A percentile compares a stretch with the other conserved stretches of the same genome.
Evolutionary conservation across 2,113 vertebrate genomes (phyloP).

Genomic region (Eulemur macaco): DNA sequence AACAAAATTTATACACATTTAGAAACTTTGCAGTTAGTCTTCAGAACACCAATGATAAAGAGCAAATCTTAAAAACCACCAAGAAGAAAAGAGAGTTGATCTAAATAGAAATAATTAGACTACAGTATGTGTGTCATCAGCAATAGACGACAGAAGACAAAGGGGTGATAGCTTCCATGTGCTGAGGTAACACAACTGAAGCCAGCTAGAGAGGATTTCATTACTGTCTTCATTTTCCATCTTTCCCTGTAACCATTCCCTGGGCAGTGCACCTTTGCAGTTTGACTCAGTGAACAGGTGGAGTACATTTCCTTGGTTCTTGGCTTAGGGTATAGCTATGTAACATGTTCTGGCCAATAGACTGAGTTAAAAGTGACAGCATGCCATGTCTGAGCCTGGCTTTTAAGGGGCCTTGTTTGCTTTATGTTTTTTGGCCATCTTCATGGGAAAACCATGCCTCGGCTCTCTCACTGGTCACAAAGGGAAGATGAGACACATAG

Average conservation of each 20-base stretch:
- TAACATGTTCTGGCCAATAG: background rate
- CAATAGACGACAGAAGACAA: background rate
- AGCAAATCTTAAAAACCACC: background rate
- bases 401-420: background rate
- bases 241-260: background rate
- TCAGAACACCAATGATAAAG: background rate
- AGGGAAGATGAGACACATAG: background rate
- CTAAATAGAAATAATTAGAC: background rate
- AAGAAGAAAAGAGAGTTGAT: background rate
- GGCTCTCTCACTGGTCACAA: background rate
- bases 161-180: background rate
- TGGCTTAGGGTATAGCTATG: background rate
- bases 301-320: background rate
- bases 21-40: background rate
- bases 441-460: background rate
- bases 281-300: background rate
- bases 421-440: background rate
- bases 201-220: background rate
- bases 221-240: background rate
- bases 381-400: background rate
- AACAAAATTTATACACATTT: background rate
- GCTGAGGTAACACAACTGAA: background rate
- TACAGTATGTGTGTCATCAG: background rate
- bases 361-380: background rate
- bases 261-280: background rate